Evolutionary conservation across 1,140 invertebrate species (phyloP).

Genomic region (Zaprionus inermis): DNA sequence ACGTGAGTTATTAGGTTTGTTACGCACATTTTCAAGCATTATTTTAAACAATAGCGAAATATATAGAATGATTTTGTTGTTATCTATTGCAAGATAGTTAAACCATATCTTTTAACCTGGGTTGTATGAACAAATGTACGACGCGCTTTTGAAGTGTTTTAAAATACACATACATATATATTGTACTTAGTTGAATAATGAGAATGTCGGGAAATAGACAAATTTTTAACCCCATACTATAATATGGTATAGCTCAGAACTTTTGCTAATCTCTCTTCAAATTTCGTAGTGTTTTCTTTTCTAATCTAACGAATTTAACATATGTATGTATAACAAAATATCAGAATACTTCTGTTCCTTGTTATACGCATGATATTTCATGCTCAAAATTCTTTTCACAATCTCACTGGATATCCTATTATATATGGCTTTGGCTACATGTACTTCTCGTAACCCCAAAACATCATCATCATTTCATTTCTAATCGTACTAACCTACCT

Average conservation of each 20-base stretch:
- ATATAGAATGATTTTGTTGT: slow-evolving; percentile 52
- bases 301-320: slow-evolving; percentile 59
- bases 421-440: slow-evolving; percentile 52
- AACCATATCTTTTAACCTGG: slow-evolving; percentile 50
- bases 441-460: slow-evolving; percentile 53
- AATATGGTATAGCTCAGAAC: slow-evolving; percentile 1
- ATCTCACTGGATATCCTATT: slow-evolving; percentile 3
- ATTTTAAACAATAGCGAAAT: slow-evolving; percentile 71
- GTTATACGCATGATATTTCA: slow-evolving; percentile 3
- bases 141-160: slow-evolving; percentile 42
- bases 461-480: slow-evolving; percentile 74
- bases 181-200: slow-evolving; percentile 28
- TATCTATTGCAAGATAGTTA: slow-evolving; percentile 46
- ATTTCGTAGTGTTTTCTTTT: slow-evolving; percentile 56
- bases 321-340: slow-evolving; percentile 17
- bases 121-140: slow-evolving; percentile 53
- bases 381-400: neutral
- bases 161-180: slow-evolving; percentile 13
- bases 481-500: slow-evolving; percentile 13
- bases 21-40: slow-evolving; percentile 75
- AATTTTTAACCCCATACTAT: slow-evolving; percentile 18
- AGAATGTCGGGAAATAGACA: slow-evolving; percentile 27
- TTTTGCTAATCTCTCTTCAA: slow-evolving; percentile 37
- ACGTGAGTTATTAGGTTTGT: slow-evolving; percentile 47
- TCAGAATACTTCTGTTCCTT: slow-evolving; percentile 21